Conservation (phyloP, 2,113 vertebrate genomes). For the Gadus macrocephalus region DNA sequence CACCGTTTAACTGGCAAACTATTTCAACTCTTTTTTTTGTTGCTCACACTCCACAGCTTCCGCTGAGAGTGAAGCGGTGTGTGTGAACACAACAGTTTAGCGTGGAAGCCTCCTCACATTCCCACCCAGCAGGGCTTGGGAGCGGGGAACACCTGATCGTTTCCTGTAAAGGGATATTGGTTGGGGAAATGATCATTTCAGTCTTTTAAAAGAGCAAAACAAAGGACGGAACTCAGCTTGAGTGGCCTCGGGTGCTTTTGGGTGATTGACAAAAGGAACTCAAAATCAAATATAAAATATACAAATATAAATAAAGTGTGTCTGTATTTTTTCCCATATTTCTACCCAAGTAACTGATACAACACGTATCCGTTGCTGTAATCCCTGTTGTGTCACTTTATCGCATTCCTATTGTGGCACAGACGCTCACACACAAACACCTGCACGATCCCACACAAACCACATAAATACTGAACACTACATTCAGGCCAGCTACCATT, state of each 20-base stretch:
- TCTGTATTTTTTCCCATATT: not conserved
- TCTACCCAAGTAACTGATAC: too few relatives aligned
- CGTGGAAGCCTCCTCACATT: constrained; percentile 53
- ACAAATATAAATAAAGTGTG: not conserved
- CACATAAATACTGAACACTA: too few relatives aligned
- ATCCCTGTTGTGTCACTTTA: too few relatives aligned
- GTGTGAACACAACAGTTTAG: constrained; percentile 37
- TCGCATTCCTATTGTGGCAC: not conserved
- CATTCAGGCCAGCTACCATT: too few relatives aligned
- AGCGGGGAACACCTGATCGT: constrained; percentile 51
- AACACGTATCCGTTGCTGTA: too few relatives aligned
- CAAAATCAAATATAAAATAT: not conserved
- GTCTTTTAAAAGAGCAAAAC: constrained; percentile 41
- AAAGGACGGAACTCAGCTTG: not conserved
- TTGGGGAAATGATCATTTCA: constrained; percentile 57
- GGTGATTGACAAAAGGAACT: not conserved
- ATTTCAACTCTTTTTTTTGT: constrained; percentile 2
- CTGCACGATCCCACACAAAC: not conserved
- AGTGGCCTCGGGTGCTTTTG: constrained; percentile 22
- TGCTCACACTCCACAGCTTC: constrained; percentile 44
- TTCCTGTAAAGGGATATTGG: constrained; percentile 63
- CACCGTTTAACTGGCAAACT: too few relatives aligned
- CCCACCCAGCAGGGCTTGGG: constrained; percentile 51
- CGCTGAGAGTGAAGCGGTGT: constrained; percentile 48
- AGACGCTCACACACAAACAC: not conserved